A percentile compares a stretch with the other conserved stretches of the same genome.
Conservation (phyloP, 2,888 invertebrate species). For the Mechanitis mazaeus region DNA sequence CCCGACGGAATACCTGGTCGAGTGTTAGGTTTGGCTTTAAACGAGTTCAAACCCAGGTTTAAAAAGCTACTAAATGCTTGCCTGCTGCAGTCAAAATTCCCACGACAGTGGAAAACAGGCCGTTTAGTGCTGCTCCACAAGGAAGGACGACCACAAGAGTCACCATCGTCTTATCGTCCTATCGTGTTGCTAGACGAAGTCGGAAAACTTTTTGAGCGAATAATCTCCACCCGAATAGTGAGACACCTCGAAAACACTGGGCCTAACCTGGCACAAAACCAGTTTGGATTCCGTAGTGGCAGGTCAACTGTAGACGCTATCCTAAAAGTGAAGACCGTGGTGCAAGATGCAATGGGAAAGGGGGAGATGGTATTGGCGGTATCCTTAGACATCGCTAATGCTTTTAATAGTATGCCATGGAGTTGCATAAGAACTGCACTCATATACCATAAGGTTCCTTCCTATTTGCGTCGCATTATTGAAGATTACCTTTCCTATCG, state of each 20-base stretch:
- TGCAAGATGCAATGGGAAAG: slow-evolving; percentile 14
- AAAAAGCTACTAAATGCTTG: slow-evolving; percentile 13
- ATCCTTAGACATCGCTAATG: slow-evolving; percentile 31
- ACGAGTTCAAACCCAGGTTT: slow-evolving; percentile 11
- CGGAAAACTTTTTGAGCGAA: slow-evolving; percentile 28
- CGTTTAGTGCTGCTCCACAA: slow-evolving; percentile 24
- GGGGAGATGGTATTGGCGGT: slow-evolving; percentile 28
- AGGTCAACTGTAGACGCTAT: slow-evolving; percentile 21
- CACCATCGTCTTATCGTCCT: slow-evolving; percentile 24
- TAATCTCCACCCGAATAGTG: slow-evolving; percentile 21
- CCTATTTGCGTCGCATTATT: slow-evolving; percentile 14
- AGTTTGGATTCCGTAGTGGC: slow-evolving; percentile 17
- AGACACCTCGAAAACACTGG: slow-evolving; percentile 17
- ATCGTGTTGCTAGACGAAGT: slow-evolving; percentile 27
- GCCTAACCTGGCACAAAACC: slow-evolving; percentile 9
- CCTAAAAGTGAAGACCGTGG: slow-evolving; percentile 10
- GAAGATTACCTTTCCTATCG: too few species aligned
- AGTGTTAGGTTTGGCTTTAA: slow-evolving; percentile 10
- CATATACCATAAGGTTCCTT: slow-evolving; percentile 25
- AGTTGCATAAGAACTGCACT: slow-evolving; percentile 29
- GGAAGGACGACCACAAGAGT: slow-evolving; percentile 13
- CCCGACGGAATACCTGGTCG: slow-evolving; percentile 20
- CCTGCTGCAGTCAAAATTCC: slow-evolving; percentile 14
- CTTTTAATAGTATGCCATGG: slow-evolving; percentile 33
- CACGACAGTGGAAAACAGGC: slow-evolving; percentile 16